Evolutionary conservation across 2,888 invertebrate species (phyloP).

Genomic region (Seira musarum): DNA sequence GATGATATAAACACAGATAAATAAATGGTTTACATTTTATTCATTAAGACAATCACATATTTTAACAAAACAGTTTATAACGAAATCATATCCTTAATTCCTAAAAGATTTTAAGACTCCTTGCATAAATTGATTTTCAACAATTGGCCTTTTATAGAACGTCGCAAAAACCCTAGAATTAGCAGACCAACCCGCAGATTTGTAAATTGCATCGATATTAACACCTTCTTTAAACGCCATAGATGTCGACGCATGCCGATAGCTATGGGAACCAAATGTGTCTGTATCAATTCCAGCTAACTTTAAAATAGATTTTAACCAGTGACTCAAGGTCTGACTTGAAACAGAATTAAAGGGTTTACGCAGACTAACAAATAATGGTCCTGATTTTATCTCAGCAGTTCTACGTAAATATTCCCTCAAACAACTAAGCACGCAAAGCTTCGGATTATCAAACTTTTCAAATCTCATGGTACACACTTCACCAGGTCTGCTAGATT

Average conservation of each 20-base stretch:
- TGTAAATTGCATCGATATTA: constrained; percentile 11
- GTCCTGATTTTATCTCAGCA: not conserved
- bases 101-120: too few species aligned
- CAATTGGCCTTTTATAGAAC: constrained; percentile 8
- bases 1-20: too few species aligned
- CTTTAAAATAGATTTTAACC: constrained; percentile 15
- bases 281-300: constrained; percentile 21
- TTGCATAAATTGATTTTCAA: too few species aligned
- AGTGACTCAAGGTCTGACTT: constrained; percentile 45
- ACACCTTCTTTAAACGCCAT: constrained; percentile 6
- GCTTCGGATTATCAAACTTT: not conserved
- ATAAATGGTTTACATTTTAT: too few species aligned
- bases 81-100: too few species aligned
- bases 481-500: constrained; percentile 13
- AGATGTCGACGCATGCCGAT: constrained; percentile 9
- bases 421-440: constrained; percentile 27
- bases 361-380: constrained; percentile 28
- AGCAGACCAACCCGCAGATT: constrained; percentile 17
- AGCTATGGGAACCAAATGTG: constrained; percentile 1
- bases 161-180: not conserved
- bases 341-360: constrained; percentile 31
- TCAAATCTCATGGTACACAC: not conserved
- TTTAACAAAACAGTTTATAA: too few species aligned
- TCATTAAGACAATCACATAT: too few species aligned
- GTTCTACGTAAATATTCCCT: constrained; percentile 28